Evolutionary conservation across 2,113 vertebrate species (phyloP).

Genomic region (Eidolon helvum): DNA sequence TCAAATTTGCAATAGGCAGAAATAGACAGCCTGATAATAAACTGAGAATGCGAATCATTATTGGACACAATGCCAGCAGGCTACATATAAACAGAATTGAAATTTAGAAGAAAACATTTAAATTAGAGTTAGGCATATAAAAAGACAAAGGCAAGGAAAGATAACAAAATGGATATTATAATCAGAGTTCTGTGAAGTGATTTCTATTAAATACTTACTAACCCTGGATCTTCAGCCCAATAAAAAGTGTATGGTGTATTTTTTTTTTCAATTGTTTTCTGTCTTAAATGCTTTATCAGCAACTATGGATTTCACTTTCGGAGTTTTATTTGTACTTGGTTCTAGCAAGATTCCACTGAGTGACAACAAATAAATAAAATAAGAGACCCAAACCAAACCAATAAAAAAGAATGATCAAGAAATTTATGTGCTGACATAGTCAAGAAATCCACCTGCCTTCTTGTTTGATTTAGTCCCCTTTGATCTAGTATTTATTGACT

Average conservation of each 20-base stretch:
- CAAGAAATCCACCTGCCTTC: neutral
- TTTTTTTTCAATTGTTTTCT: neutral
- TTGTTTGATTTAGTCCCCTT: neutral
- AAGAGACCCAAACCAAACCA: neutral
- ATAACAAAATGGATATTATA: neutral
- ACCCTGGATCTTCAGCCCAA: neutral
- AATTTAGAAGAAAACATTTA: neutral
- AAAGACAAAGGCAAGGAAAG: neutral
- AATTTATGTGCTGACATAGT: neutral
- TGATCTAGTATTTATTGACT: no score
- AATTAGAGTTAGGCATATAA: neutral
- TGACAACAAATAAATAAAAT: neutral
- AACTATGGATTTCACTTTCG: neutral
- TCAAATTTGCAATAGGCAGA: conserved; percentile 7
- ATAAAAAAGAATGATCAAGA: neutral
- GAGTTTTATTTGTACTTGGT: neutral
- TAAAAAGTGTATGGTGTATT: neutral
- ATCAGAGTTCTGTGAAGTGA: neutral
- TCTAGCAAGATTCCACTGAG: neutral
- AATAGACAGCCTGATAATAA: neutral
- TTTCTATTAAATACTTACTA: neutral
- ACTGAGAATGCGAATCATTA: neutral
- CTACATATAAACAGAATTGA: neutral
- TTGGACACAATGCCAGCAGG: neutral
- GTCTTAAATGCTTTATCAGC: neutral